A percentile compares a stretch with the other conserved stretches of the same genome.
Evolutionary conservation across 2,888 invertebrate species (phyloP).

Genomic region (Latheticus oryzae): DNA sequence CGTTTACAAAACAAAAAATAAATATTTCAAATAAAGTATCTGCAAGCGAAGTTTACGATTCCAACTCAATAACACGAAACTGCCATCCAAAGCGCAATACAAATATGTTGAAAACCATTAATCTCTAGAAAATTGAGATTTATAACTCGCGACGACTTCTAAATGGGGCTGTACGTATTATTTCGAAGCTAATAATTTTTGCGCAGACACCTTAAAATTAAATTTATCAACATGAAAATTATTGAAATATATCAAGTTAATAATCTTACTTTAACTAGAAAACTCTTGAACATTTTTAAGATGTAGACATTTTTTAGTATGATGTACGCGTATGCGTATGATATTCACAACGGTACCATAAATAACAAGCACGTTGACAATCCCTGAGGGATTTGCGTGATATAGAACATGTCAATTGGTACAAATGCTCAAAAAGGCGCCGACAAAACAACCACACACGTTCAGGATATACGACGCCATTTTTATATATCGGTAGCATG

Average conservation of each 20-base stretch:
- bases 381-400: slow-evolving; percentile 61
- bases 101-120: slow-evolving; percentile 33
- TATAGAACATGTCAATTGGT: slow-evolving; percentile 63
- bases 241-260: too few species aligned
- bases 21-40: too few species aligned
- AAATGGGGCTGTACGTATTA: slow-evolving; percentile 31
- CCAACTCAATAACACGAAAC: too few species aligned
- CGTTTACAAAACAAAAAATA: too few species aligned
- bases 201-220: slow-evolving; percentile 34
- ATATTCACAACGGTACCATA: slow-evolving; percentile 59
- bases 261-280: too few species aligned
- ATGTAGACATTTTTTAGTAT: slow-evolving; percentile 40
- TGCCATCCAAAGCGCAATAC: slow-evolving; percentile 1
- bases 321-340: slow-evolving; percentile 48
- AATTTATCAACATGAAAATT: slow-evolving; percentile 38
- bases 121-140: slow-evolving; percentile 34
- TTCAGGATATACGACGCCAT: slow-evolving; percentile 47
- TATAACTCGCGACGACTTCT: slow-evolving; percentile 28
- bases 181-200: slow-evolving; percentile 32
- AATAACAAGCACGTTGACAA: slow-evolving; percentile 60
- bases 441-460: slow-evolving; percentile 48
- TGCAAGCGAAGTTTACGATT: too few species aligned
- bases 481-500: slow-evolving; percentile 46
- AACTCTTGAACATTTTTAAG: too few species aligned
- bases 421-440: slow-evolving; percentile 53